A percentile compares a stretch with the other conserved stretches of the same genome.
Evolutionary conservation across 2,888 invertebrate genomes (phyloP).

Genomic region (Glyphotaelius pellucidus): DNA sequence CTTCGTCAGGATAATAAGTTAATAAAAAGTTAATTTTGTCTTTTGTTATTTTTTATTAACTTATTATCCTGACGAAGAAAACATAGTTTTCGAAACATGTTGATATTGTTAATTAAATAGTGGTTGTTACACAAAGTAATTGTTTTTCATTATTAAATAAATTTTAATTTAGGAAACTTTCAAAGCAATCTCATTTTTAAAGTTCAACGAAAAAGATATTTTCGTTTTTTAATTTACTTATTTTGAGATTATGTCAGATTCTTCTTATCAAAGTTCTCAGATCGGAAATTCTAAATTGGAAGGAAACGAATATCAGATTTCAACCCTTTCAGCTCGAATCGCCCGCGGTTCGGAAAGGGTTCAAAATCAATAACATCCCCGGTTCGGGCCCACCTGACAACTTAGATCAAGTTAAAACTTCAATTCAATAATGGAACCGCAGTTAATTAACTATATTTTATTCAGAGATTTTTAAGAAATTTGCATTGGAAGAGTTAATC

Average conservation of each 20-base stretch:
- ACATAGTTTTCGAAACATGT: too few species aligned
- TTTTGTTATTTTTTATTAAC: too few species aligned
- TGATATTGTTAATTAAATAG: too few species aligned
- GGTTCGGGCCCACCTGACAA: slow-evolving; percentile 15
- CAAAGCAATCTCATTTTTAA: too few species aligned
- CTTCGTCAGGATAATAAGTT: too few species aligned
- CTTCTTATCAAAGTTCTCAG: background rate
- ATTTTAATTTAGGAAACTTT: too few species aligned
- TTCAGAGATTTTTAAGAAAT: background rate
- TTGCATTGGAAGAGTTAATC: too few species aligned
- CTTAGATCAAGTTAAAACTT: slow-evolving; percentile 21
- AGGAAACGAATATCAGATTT: slow-evolving; percentile 13
- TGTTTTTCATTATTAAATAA: too few species aligned
- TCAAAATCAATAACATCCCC: slow-evolving; percentile 14
- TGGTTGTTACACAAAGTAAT: too few species aligned
- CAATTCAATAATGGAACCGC: slow-evolving; percentile 36
- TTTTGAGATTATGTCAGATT: background rate
- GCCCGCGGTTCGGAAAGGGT: background rate
- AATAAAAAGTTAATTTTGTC: too few species aligned
- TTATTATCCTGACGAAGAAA: too few species aligned
- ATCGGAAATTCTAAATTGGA: background rate
- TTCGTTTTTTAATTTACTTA: background rate
- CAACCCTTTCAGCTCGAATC: background rate
- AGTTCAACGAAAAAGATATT: background rate
- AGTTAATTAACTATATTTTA: slow-evolving; percentile 17